Conservation (phyloP, 2,888 invertebrate species). For the Anagyrus pseudococci region DNA sequence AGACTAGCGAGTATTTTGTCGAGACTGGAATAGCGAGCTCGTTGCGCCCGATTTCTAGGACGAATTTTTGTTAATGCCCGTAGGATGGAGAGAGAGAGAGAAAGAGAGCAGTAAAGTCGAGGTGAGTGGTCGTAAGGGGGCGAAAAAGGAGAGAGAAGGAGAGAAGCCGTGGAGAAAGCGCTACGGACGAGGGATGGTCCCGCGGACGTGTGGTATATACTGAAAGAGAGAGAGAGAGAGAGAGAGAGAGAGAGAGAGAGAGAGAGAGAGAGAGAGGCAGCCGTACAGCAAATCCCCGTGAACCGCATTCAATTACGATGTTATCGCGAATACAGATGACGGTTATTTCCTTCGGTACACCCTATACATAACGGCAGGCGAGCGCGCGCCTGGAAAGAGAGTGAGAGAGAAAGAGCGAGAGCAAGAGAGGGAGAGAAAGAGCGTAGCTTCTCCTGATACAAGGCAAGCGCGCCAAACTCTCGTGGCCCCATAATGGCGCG, state of each 20-base stretch:
- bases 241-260: no score
- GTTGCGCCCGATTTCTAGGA: background rate
- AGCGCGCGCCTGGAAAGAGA: constrained; percentile 30
- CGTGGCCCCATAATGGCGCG: constrained; percentile 48
- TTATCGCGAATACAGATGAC: constrained; percentile 63
- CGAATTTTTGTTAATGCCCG: constrained; percentile 1
- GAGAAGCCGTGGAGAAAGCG: constrained; percentile 18
- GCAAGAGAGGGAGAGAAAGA: background rate
- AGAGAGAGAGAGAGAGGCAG: no score
- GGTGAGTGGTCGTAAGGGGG: constrained; percentile 12
- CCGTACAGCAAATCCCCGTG: constrained; percentile 62
- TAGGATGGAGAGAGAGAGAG: background rate
- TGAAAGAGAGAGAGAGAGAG: constrained; percentile 16
- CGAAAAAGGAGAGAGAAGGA: constrained; percentile 34
- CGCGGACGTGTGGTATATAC: constrained; percentile 42
- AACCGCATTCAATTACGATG: constrained; percentile 64
- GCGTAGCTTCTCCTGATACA: constrained; percentile 42
- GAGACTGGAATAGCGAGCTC: constrained; percentile 11
- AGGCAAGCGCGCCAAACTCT: constrained; percentile 42
- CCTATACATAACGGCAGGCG: constrained; percentile 57
- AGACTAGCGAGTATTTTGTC: no score
- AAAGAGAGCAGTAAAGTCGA: constrained; percentile 1
- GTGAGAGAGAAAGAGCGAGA: background rate
- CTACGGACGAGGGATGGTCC: constrained; percentile 38
- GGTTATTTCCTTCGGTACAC: constrained; percentile 63